Evolutionary conservation across 1,140 invertebrate genomes (phyloP), one percentile per base, ranked within the genome.

Genomic region (Eufriesea mexicana): DNA sequence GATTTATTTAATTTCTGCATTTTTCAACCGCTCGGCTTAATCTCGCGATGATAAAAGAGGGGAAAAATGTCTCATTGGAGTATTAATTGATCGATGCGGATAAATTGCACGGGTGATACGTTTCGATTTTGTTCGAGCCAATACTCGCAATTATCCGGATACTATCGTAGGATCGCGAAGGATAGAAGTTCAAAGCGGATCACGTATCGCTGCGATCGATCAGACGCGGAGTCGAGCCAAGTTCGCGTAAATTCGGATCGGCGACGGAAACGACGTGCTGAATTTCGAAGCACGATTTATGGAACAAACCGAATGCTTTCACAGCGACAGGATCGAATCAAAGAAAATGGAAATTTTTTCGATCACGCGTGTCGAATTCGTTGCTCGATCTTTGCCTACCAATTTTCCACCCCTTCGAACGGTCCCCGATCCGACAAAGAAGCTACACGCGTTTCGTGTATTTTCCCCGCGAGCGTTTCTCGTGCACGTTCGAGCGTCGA

Each of bases 201-300:
- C 80, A 77, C 71, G 71, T 75, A 67, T 64, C 72, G 72, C 12
- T 25, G 64, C 16, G 71, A 68, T 82, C 72, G 72, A 59, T 82
- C 72, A 35, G 35, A 72, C 71, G 79, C 57, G 47, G 28, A 2
- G 47, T 9, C 45, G 67, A 55, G 25, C 51, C 42, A 55, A 76
- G 45, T 67, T 67, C 51, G 55, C n/a, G 70, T 49, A 61, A 79
- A 62, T n/a, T 66, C 61, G 4, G n/a, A 47, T 18, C 78, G 12
- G 28, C 23, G 23, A 12, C 18, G 2, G 57, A 61, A 16, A n/a
- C 23, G 54, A 68, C 64, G 61, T 59, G 23, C 18, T 28, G 75
- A 83, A 70, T 61, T 78, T 51, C 66, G 55, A 47, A 16, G 18
- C 47, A 18, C 74, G 66, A 78, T 71, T 83, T 83, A 77, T 49